These are phyloP conservation scores for Semotilus atromaculatus DNA, from an alignment of 2,797 vertebrate species.

Conservation along the genomic window DNA sequence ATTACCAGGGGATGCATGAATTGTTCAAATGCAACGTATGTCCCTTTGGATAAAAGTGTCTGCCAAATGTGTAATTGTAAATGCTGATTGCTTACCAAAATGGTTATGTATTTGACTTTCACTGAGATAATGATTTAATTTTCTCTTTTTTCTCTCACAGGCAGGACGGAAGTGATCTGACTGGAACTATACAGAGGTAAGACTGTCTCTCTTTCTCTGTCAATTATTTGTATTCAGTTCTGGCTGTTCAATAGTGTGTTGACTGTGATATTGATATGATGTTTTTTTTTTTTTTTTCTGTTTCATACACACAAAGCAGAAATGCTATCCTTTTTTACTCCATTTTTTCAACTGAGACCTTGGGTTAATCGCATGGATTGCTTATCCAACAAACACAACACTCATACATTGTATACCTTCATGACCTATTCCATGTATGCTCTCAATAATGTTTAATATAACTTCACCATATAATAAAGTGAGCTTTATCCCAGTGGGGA, in stretches of 20 bases:
- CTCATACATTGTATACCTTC: not conserved
- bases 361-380: not conserved
- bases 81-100: not conserved
- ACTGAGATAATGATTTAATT: constrained; percentile 41
- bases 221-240: not conserved
- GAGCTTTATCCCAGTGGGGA: no score
- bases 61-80: not conserved
- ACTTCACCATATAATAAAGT: no score
- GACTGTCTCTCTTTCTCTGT: constrained; percentile 10
- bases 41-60: not conserved
- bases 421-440: not conserved
- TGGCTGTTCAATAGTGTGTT: not conserved
- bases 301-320: constrained; percentile 14
- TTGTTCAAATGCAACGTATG: not conserved
- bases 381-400: not conserved
- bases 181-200: constrained; percentile 82
- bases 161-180: constrained; percentile 83
- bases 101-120: constrained; percentile 8
- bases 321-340: not conserved
- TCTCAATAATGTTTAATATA: no score
- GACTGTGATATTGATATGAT: not conserved
- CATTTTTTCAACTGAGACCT: not conserved
- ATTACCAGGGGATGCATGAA: not conserved
- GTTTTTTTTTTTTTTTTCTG: not conserved
- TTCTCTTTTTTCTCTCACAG: constrained; percentile 67